Base-by-base conservation (phyloP, 2,888 invertebrate genomes). In the Ceraclea dissimilis region DNA sequence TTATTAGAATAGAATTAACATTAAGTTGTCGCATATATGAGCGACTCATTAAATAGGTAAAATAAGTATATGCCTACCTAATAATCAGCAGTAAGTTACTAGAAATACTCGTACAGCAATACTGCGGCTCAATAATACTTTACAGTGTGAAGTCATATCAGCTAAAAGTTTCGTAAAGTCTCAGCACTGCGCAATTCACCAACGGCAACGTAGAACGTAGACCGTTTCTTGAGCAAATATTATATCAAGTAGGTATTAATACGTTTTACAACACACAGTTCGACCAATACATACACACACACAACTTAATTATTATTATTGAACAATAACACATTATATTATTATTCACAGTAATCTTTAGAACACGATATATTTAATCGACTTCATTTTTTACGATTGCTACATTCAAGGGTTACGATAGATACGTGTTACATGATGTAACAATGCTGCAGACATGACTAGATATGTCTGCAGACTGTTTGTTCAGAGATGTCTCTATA, bases 131-230 rank as follows among this genome's bases (percentile, higher is more conserved):
- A 26, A 26, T 26, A 4, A 26, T 26, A 10, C 26, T 26, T 4
- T 26, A 26, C 26, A 26, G 26, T 26, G 26, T 26, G 26, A n/a
- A n/a, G 26, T 26, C 26, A 26, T 26, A 26, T 26, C 26, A 10
- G 26, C 26, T 26, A n/a, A n/a, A 52, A 49, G 47, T 58, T 58
- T 58, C 58, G 58, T 52, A 55, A 55, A 58, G 50, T 51, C 10
- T 26, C 47, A 51, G 13, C 33, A 21, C 58, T 58, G 58, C 58
- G 58, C 58, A 58, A 46, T 54, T 22, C 43, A 48, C 51, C 48
- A 48, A 31, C 39, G 21, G 22, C 48, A 49, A 49, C 34, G 31
- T 26, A 26, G 10, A 49, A 49, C 34, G 31, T 26, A 26, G 10
- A 26, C 26, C 26, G 21, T 18, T 48, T 31, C 44, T 48, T 55